These are phyloP conservation scores for Ectemnius cavifrons DNA, from an alignment of 2,888 invertebrate genomes.

Conservation along the genomic window DNA sequence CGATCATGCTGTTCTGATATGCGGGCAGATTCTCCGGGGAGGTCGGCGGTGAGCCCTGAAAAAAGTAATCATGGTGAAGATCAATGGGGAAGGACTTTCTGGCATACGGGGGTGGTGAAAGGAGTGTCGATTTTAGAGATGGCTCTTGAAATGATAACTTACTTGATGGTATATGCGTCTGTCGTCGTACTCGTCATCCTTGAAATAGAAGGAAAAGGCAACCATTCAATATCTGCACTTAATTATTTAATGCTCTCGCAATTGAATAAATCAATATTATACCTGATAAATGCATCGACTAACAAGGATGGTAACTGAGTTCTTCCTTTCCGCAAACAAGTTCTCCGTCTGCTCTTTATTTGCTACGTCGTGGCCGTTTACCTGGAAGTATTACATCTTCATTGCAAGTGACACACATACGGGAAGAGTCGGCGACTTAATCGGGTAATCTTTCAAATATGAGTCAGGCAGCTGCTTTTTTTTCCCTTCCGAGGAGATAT, in stretches of 20 bases:
- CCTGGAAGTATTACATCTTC: conserved; percentile 67
- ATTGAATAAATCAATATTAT: background rate
- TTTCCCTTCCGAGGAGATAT: background rate
- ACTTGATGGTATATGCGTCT: conserved; percentile 73
- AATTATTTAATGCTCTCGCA: background rate
- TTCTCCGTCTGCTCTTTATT: conserved; percentile 82
- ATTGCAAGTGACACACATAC: conserved; percentile 1
- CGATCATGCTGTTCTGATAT: conserved; percentile 79
- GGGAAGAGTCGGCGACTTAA: conserved; percentile 16
- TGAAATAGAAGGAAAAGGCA: conserved; percentile 46
- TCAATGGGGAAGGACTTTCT: conserved; percentile 3
- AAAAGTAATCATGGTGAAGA: conserved; percentile 30
- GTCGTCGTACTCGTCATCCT: conserved; percentile 75
- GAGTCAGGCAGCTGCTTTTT: background rate
- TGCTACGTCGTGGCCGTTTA: conserved; percentile 82
- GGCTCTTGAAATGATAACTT: conserved; percentile 28
- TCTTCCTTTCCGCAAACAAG: conserved; percentile 81
- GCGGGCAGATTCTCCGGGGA: conserved; percentile 74
- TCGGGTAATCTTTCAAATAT: background rate
- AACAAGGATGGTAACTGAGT: conserved; percentile 81
- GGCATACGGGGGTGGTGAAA: background rate
- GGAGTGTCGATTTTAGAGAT: background rate
- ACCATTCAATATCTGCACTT: background rate
- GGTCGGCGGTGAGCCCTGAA: conserved; percentile 67
- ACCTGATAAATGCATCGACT: conserved; percentile 82